Base-by-base conservation (phyloP, 2,888 invertebrate genomes). In the Cephus spinipes region DNA sequence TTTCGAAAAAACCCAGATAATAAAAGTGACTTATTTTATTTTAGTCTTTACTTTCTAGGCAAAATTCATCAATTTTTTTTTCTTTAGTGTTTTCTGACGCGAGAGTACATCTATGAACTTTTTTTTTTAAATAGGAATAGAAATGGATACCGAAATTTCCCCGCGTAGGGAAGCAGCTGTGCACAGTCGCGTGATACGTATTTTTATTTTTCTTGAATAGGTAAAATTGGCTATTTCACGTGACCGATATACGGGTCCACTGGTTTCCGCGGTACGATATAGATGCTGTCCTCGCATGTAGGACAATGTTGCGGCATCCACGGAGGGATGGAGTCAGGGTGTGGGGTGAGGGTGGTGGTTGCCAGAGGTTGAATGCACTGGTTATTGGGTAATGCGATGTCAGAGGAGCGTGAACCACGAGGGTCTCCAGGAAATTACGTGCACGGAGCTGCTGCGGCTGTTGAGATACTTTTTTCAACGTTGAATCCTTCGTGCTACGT, bases 301-400 rank as follows among this genome's bases (percentile, higher is more conserved):
- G 71, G 31, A 33, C 31, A 71, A 31, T 71, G 71, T 71, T 71
- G 71, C 32, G 71, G 32, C 71, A 71, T 71, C 31, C 12, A 71
- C 71, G 32, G 71, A 30, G 71, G 71, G 71, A 12, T 33, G 71
- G 4, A 31, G 12, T 71, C 31, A 33, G 71, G 71, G 71, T 32
- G 71, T 31, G 77, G 80, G 68, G 75, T 76, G 74, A 78, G 76
- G 75, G 74, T 73, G 68, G 69, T 76, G 73, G 36, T 55, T 78
- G 77, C 76, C 40, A 74, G 55, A 76, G 74, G 77, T 75, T 79
- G 76, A 79, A 55, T 71, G 73, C 76, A 68, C n/a, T n/a, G 69
- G 75, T 75, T 79, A 79, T 77, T 33, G 68, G 73, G 74, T 76
- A 77, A 78, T 74, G 78, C 73, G 55, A 74, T 73, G 32, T 31